Evolutionary conservation across 2,888 invertebrate species (phyloP).

Genomic region (Meteorus cinctellus): DNA sequence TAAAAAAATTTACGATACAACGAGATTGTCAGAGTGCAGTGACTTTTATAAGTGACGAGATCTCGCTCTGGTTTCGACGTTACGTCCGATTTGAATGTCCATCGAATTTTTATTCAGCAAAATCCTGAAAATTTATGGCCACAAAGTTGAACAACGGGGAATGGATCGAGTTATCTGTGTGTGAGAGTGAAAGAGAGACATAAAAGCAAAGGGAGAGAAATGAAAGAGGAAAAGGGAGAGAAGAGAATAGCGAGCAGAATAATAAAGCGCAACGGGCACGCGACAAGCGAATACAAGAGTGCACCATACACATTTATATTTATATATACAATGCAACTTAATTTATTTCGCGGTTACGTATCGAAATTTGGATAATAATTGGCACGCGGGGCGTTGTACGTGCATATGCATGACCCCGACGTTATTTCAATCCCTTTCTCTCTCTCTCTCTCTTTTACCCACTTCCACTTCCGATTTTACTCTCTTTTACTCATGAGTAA

Average conservation of each 20-base stretch:
- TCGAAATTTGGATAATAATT: constrained; percentile 35
- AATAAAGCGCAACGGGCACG: constrained; percentile 38
- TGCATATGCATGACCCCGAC: constrained; percentile 21
- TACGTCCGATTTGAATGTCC: constrained; percentile 38
- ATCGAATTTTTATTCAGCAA: constrained; percentile 41
- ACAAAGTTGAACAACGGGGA: constrained; percentile 15
- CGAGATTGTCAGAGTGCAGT: constrained; percentile 34
- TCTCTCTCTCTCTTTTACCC: not conserved
- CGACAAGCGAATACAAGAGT: constrained; percentile 14
- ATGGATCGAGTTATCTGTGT: constrained; percentile 9
- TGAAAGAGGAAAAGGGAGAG: not conserved
- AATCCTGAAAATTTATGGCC: constrained; percentile 36
- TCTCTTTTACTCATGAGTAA: constrained; percentile 19
- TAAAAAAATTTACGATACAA: constrained; percentile 24
- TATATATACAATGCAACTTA: constrained; percentile 30
- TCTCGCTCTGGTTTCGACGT: constrained; percentile 36
- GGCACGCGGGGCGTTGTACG: constrained; percentile 14
- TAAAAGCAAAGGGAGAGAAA: not conserved
- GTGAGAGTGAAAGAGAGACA: not conserved
- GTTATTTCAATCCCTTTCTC: constrained; percentile 10
- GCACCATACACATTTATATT: not conserved
- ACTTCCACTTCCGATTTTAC: not conserved
- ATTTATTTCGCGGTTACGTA: constrained; percentile 36
- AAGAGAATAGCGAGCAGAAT: constrained; percentile 34
- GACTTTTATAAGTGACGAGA: constrained; percentile 40